Conservation (phyloP, 1,140 invertebrate species). For the Aphelenchoides avenae region DNA sequence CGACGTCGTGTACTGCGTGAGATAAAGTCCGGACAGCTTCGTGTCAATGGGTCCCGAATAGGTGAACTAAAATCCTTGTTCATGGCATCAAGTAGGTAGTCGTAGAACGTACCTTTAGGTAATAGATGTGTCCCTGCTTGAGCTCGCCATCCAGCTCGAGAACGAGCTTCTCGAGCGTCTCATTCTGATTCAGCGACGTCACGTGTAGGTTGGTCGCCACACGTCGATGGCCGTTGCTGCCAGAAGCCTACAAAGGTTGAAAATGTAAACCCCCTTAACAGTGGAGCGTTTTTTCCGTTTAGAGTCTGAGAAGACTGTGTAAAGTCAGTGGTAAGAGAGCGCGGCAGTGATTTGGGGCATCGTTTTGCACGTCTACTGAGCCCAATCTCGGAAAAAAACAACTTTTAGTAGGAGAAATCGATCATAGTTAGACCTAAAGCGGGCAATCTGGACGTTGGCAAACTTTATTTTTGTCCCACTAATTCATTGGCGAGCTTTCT, state of each 20-base stretch:
- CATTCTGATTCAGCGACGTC: slow-evolving; percentile 19
- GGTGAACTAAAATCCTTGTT: slow-evolving; percentile 28
- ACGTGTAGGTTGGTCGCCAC: slow-evolving; percentile 21
- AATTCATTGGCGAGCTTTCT: too few relatives aligned
- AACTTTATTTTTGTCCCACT: too few relatives aligned
- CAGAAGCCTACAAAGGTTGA: slow-evolving; percentile 14
- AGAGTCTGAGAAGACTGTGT: neutral
- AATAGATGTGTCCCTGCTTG: slow-evolving; percentile 25
- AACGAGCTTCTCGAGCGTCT: slow-evolving; percentile 41
- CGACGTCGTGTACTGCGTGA: slow-evolving; percentile 37
- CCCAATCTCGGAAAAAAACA: too few relatives aligned
- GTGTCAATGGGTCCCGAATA: slow-evolving; percentile 39
- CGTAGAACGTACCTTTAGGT: slow-evolving; percentile 16
- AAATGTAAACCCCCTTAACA: neutral
- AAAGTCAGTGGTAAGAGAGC: neutral
- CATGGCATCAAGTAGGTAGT: slow-evolving; percentile 3
- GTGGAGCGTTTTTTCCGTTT: too few relatives aligned
- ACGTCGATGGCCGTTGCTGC: slow-evolving; percentile 3
- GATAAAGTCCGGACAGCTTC: slow-evolving; percentile 44
- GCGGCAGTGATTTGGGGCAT: slow-evolving; percentile 7
- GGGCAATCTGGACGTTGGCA: too few relatives aligned
- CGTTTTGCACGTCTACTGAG: slow-evolving; percentile 3
- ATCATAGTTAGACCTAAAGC: too few relatives aligned
- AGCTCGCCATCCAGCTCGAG: slow-evolving; percentile 37
- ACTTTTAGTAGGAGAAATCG: slow-evolving; percentile 15